Evolutionary conservation across 2,888 invertebrate genomes (phyloP).

Genomic region (Synanthedon tipuliformis): DNA sequence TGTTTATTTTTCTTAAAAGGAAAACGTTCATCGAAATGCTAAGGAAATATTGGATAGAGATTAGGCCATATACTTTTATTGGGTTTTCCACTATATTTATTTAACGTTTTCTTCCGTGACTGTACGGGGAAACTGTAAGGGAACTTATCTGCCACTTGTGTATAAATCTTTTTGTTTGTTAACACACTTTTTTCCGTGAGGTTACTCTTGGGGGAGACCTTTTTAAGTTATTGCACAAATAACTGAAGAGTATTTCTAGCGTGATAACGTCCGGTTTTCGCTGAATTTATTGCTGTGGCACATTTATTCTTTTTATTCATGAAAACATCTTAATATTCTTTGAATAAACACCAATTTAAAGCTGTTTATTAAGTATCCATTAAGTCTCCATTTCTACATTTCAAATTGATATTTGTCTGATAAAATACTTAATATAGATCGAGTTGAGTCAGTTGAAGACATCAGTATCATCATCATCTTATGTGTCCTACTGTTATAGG

Average conservation of each 20-base stretch:
- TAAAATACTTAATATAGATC: too few species aligned
- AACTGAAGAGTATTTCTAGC: conserved; percentile 25
- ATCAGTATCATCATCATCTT: too few species aligned
- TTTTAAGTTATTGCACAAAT: conserved; percentile 36
- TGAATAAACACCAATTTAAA: too few species aligned
- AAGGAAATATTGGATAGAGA: conserved; percentile 69
- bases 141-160: conserved; percentile 53
- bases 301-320: conserved; percentile 23
- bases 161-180: conserved; percentile 67
- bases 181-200: conserved; percentile 50
- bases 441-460: too few species aligned
- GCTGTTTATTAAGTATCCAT: too few species aligned
- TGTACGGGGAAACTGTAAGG: conserved; percentile 27
- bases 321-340: too few species aligned
- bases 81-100: conserved; percentile 65
- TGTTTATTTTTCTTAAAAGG: conserved; percentile 29
- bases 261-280: conserved; percentile 36
- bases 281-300: conserved; percentile 41
- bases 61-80: conserved; percentile 69
- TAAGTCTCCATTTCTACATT: too few species aligned
- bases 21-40: conserved; percentile 57
- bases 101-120: conserved; percentile 45
- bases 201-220: conserved; percentile 17
- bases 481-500: too few species aligned
- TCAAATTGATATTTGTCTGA: too few species aligned